Conservation (phyloP, 2,888 invertebrate species). For the Poecilus cupreus region DNA sequence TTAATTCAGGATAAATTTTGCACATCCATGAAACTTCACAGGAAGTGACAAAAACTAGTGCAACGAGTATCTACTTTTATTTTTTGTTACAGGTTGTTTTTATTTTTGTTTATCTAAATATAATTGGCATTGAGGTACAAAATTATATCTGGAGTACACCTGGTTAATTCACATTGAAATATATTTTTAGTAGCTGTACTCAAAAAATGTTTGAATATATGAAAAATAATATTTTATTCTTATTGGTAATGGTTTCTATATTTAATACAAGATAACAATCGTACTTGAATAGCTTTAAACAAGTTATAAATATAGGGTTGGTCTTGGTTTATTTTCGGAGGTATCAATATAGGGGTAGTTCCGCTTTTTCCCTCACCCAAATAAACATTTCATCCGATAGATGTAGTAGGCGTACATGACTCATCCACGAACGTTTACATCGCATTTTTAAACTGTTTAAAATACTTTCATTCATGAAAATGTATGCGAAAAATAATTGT, state of each 20-base stretch:
- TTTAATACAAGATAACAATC: neutral
- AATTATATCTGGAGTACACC: slow-evolving; percentile 11
- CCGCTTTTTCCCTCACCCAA: neutral
- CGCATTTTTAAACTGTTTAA: slow-evolving; percentile 9
- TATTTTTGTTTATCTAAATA: neutral
- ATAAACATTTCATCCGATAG: slow-evolving; percentile 29
- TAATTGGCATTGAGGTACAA: slow-evolving; percentile 20
- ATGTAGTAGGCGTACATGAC: slow-evolving; percentile 30
- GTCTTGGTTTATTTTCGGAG: neutral
- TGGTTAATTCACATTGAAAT: neutral
- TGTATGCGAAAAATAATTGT: no score
- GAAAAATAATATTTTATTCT: neutral
- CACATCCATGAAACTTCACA: neutral
- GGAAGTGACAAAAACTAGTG: slow-evolving; percentile 6
- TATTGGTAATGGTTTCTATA: neutral
- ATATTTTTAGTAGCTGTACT: neutral
- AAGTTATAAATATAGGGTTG: neutral
- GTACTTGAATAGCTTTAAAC: neutral
- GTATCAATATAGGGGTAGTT: slow-evolving; percentile 15
- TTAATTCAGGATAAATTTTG: slow-evolving; percentile 8
- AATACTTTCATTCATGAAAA: neutral
- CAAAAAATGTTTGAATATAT: neutral
- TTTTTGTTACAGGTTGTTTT: neutral
- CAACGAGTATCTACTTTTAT: neutral
- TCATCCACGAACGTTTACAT: slow-evolving; percentile 1